Evolutionary conservation across 2,888 invertebrate species (phyloP).

Genomic region (Theretra japonica): DNA sequence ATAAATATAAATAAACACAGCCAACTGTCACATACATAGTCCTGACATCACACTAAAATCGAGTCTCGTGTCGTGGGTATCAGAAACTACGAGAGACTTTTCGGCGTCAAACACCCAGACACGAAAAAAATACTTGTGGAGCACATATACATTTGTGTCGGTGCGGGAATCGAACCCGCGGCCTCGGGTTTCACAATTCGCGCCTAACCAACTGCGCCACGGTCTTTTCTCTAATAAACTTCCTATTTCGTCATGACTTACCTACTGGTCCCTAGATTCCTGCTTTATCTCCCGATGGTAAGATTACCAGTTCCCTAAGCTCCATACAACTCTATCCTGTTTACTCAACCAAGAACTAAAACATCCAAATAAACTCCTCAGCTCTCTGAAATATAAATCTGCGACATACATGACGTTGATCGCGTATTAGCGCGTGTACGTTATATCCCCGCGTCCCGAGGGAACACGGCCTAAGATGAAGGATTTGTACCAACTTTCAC

Average conservation of each 20-base stretch:
- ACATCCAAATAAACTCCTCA: background rate
- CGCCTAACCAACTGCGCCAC: too few species aligned
- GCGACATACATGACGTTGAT: slow-evolving; percentile 10
- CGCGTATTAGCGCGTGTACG: slow-evolving; percentile 13
- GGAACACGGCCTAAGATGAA: slow-evolving; percentile 2
- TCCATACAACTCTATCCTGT: background rate
- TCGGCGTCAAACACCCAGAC: too few species aligned
- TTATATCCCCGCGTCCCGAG: slow-evolving; percentile 10
- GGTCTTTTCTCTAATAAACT: too few species aligned
- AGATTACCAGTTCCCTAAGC: background rate
- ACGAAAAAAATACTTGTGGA: too few species aligned
- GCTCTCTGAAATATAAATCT: slow-evolving; percentile 3
- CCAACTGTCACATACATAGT: too few species aligned
- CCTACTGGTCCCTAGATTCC: too few species aligned
- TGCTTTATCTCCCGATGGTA: too few species aligned
- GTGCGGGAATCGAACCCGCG: too few species aligned
- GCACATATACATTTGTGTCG: background rate
- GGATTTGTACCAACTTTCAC: slow-evolving; percentile 24
- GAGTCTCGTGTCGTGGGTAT: too few species aligned
- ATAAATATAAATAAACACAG: background rate
- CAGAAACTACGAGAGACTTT: too few species aligned
- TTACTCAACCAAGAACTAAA: background rate
- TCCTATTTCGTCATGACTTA: background rate
- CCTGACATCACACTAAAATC: too few species aligned
- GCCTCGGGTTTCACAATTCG: too few species aligned